Conservation (phyloP, 2,113 vertebrate species). For the Rhagologus leucostigma region DNA sequence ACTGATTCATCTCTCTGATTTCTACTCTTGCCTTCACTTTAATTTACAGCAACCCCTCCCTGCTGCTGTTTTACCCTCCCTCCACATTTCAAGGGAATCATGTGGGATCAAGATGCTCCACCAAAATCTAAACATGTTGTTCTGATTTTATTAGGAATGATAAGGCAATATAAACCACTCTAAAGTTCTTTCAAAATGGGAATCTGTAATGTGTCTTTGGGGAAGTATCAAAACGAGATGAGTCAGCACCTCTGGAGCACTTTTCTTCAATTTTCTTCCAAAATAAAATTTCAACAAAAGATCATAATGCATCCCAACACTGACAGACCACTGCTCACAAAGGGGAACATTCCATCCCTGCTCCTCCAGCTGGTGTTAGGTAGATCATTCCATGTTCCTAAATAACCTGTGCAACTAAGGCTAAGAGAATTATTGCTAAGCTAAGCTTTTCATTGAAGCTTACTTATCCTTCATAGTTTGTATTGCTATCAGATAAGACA, state of each 20-base stretch:
- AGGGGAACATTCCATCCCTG: not conserved
- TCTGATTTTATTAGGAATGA: constrained; percentile 9
- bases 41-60: not conserved
- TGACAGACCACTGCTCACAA: not conserved
- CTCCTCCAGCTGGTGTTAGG: not conserved
- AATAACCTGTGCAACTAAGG: not conserved
- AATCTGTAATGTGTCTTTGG: not conserved
- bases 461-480: not conserved
- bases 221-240: not conserved
- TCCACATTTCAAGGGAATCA: not conserved
- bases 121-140: not conserved
- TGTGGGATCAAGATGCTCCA: not conserved
- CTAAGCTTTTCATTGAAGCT: not conserved
- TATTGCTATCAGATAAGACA: not conserved
- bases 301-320: not conserved
- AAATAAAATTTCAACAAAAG: not conserved
- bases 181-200: not conserved
- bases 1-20: not conserved
- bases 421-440: not conserved
- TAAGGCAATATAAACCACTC: not conserved
- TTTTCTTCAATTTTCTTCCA: not conserved
- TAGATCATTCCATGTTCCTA: not conserved
- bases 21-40: not conserved
- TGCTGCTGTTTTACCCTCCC: rapidly evolving
- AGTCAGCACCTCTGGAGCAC: not conserved